Conservation (phyloP, 2,888 invertebrate species). For the Argyra leucocephala region DNA sequence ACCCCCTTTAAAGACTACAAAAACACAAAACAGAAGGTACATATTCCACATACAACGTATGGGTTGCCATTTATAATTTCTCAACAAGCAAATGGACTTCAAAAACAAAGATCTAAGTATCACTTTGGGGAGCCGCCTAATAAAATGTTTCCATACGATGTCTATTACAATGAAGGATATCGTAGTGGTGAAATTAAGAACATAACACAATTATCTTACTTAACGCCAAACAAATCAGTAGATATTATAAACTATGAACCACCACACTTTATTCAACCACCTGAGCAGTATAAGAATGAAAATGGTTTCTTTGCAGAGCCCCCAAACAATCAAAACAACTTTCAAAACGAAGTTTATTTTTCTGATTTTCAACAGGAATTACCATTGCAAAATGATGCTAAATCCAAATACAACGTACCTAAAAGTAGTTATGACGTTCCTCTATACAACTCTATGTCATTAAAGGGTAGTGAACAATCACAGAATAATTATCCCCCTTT, state of each 20-base stretch:
- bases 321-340: constrained; percentile 25
- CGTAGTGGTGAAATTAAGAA: too few relatives aligned
- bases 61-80: constrained; percentile 9
- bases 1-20: not conserved
- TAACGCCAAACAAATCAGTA: not conserved
- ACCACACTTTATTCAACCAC: constrained; percentile 26
- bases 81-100: constrained; percentile 25
- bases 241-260: constrained; percentile 8
- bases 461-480: constrained; percentile 29
- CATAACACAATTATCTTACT: not conserved
- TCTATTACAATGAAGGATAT: not conserved
- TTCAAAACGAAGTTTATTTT: constrained; percentile 26
- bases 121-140: not conserved
- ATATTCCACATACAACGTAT: constrained; percentile 20
- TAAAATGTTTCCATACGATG: not conserved
- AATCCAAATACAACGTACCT: constrained; percentile 37
- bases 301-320: constrained; percentile 34
- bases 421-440: constrained; percentile 43
- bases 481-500: constrained; percentile 36
- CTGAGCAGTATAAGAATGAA: constrained; percentile 25
- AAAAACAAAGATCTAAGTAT: constrained; percentile 19
- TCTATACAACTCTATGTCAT: constrained; percentile 38
- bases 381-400: constrained; percentile 35
- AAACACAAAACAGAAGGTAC: not conserved
- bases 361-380: constrained; percentile 33